These are phyloP conservation scores for Melanophora roralis DNA, from an alignment of 2,888 invertebrate genomes.

Conservation along the genomic window DNA sequence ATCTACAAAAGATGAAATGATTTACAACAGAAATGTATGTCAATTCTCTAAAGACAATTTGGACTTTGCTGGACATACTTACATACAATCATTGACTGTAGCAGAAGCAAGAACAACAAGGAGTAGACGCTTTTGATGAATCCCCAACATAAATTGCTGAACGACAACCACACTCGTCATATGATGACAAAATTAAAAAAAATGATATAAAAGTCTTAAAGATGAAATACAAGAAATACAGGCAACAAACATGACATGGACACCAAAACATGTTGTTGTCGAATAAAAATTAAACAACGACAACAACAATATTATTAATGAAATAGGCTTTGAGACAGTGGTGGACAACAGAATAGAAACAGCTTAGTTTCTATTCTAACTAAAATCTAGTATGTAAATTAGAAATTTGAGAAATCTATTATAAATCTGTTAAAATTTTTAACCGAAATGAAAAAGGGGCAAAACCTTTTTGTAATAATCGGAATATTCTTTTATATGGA, in stretches of 20 bases:
- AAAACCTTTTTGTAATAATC: no score
- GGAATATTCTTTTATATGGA: no score
- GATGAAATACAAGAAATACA: conserved; percentile 30
- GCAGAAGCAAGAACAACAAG: conserved; percentile 1
- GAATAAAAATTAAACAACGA: conserved; percentile 56
- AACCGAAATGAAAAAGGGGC: no score
- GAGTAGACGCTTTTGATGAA: background rate
- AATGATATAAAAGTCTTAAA: background rate
- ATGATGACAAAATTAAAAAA: conserved; percentile 43
- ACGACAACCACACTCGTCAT: conserved; percentile 14
- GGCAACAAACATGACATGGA: conserved; percentile 59
- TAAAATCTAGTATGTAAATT: no score
- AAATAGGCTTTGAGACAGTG: background rate
- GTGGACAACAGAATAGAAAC: background rate
- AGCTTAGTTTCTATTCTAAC: no score
- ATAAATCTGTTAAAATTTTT: no score
- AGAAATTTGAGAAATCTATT: no score
- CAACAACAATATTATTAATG: conserved; percentile 54
- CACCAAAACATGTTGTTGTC: conserved; percentile 63
- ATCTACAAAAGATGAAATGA: conserved; percentile 42
- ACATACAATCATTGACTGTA: conserved; percentile 23
- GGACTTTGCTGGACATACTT: conserved; percentile 49
- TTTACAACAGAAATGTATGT: conserved; percentile 61
- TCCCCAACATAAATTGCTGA: conserved; percentile 8
- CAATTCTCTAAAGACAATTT: conserved; percentile 61